Evolutionary conservation across 2,797 vertebrate species (phyloP).

Genomic region (Cynopterus sphinx): DNA sequence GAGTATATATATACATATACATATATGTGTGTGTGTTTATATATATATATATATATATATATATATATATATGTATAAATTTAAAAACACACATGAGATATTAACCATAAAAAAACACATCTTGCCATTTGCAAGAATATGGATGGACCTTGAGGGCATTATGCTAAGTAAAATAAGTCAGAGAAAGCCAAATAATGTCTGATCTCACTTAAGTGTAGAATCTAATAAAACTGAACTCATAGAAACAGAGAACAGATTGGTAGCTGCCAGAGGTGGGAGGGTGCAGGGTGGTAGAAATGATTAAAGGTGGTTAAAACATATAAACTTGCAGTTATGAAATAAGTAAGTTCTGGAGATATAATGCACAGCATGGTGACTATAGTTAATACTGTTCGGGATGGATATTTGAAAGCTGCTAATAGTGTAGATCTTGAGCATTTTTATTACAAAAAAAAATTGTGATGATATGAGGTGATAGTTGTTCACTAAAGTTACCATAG

Average conservation of each 20-base stretch:
- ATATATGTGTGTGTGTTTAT: no score
- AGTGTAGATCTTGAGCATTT: background rate
- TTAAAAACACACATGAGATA: background rate
- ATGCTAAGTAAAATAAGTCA: background rate
- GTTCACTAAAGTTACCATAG: background rate
- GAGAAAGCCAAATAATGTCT: background rate
- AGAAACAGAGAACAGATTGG: background rate
- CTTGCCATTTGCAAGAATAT: background rate
- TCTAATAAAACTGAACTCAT: background rate
- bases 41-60: no score
- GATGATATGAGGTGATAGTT: background rate
- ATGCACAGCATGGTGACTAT: background rate
- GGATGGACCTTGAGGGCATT: background rate
- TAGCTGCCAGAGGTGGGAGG: background rate
- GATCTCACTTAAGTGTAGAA: background rate
- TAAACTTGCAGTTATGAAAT: background rate
- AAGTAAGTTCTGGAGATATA: background rate
- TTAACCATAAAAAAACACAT: background rate
- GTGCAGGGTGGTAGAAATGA: background rate
- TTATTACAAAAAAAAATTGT: background rate
- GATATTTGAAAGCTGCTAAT: background rate
- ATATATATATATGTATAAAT: no score
- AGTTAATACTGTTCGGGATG: background rate
- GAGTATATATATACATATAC: no score
- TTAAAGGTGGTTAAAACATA: background rate